A percentile compares a stretch with the other conserved stretches of the same genome.
Conservation (phyloP, 2,113 vertebrate genomes). For the Andinoacara biseriatus region DNA sequence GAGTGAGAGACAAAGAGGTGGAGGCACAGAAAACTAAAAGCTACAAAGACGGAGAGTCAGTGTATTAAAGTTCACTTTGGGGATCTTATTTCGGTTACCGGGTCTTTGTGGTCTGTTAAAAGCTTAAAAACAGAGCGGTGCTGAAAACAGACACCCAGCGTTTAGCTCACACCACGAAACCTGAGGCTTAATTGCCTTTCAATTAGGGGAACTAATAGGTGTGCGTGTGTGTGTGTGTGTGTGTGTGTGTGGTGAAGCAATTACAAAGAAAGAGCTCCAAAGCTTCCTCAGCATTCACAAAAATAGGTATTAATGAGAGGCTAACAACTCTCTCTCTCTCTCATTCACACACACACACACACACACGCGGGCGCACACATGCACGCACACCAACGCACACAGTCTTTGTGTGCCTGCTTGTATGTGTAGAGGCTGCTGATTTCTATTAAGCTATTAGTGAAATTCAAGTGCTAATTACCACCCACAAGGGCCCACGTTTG, state of each 20-base stretch:
- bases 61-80: slow-evolving; percentile 50
- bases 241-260: slow-evolving; percentile 24
- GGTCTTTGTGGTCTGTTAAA: slow-evolving; percentile 75
- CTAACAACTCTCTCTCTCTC: background rate
- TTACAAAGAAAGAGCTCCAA: slow-evolving; percentile 48
- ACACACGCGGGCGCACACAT: background rate
- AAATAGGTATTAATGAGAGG: slow-evolving; percentile 69
- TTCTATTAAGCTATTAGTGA: slow-evolving; percentile 58
- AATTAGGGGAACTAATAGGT: slow-evolving; percentile 78
- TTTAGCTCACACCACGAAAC: slow-evolving; percentile 76
- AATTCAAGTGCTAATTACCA: slow-evolving; percentile 61
- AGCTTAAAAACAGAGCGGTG: slow-evolving; percentile 64
- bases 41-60: slow-evolving; percentile 3
- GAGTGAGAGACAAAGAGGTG: background rate
- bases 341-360: background rate
- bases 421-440: slow-evolving; percentile 34
- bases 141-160: slow-evolving; percentile 73
- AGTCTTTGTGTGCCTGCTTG: background rate
- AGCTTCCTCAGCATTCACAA: slow-evolving; percentile 64
- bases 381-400: slow-evolving; percentile 4
- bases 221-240: slow-evolving; percentile 1
- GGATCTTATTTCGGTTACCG: slow-evolving; percentile 66
- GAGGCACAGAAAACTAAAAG: background rate
- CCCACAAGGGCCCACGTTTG: slow-evolving; percentile 35
- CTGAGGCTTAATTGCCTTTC: slow-evolving; percentile 80